Percentiles rank a stretch among this genome's conserved stretches.
phyloP scores from a whole-genome alignment of 1,140 invertebrate species.

The Artemia franciscana region DNA sequence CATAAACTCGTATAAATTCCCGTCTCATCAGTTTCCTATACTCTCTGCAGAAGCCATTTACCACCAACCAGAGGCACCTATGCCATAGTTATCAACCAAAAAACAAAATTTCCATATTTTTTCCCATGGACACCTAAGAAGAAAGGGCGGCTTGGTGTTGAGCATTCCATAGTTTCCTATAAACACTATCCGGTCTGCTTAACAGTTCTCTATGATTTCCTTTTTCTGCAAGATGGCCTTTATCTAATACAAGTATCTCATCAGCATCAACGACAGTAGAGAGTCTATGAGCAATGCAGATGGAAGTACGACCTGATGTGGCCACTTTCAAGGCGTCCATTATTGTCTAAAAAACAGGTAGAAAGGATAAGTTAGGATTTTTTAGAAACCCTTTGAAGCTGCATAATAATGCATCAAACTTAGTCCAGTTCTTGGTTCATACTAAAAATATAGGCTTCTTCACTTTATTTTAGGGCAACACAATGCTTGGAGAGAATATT shows the following conservation, averaged over 20 bases:
- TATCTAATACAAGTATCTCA: constrained; percentile 77
- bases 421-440: background rate
- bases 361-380: constrained; percentile 6
- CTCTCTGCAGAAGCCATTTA: no score
- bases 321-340: constrained; percentile 63
- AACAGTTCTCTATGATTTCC: constrained; percentile 58
- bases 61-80: no score
- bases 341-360: constrained; percentile 47
- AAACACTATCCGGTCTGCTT: constrained; percentile 40
- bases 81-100: no score
- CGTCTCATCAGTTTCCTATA: no score
- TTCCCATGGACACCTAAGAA: no score
- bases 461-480: background rate
- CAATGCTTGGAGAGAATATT: no score
- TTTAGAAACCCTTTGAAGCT: background rate
- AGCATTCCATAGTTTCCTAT: constrained; percentile 65
- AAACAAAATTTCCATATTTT: no score
- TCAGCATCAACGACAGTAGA: constrained; percentile 92
- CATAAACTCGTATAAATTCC: no score
- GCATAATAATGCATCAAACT: no score
- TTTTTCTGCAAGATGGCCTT: constrained; percentile 51
- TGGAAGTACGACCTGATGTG: constrained; percentile 66
- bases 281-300: constrained; percentile 90
- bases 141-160: constrained; percentile 33
- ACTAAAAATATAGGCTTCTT: background rate